These are phyloP conservation scores for Tetragnatha versicolor DNA, from an alignment of 1,140 invertebrate genomes.

Conservation along the genomic window DNA sequence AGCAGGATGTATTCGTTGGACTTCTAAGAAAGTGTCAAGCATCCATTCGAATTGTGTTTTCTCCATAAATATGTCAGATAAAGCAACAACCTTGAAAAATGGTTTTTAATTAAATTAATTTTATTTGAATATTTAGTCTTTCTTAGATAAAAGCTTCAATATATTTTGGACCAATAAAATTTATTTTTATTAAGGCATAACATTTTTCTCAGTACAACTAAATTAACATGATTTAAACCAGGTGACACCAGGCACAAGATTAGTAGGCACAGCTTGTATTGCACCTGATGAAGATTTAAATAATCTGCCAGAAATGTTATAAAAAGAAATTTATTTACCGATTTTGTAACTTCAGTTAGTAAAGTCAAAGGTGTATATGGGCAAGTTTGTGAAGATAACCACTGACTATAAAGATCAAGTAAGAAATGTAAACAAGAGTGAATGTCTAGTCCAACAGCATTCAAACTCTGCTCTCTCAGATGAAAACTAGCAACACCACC, in stretches of 20 bases:
- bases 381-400: slow-evolving; percentile 69
- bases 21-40: slow-evolving; percentile 72
- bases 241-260: too few species aligned
- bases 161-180: too few species aligned
- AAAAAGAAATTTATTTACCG: too few species aligned
- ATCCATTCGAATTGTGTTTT: slow-evolving; percentile 77
- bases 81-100: slow-evolving; percentile 50
- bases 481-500: slow-evolving; percentile 52
- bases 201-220: too few species aligned
- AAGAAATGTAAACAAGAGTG: slow-evolving; percentile 87
- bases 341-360: slow-evolving; percentile 74
- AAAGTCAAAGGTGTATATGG: slow-evolving; percentile 69
- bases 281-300: too few species aligned
- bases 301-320: too few species aligned
- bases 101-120: too few species aligned
- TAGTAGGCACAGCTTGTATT: too few species aligned
- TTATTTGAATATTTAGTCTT: not conserved
- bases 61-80: slow-evolving; percentile 74
- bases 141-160: not conserved
- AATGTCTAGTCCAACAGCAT: slow-evolving; percentile 73
- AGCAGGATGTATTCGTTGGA: slow-evolving; percentile 70
- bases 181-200: too few species aligned
- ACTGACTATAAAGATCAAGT: slow-evolving; percentile 80
- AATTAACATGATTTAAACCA: too few species aligned
- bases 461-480: slow-evolving; percentile 57